These are phyloP conservation scores for Aplysia californica DNA, from an alignment of 1,140 invertebrate genomes.

Conservation along the genomic window DNA sequence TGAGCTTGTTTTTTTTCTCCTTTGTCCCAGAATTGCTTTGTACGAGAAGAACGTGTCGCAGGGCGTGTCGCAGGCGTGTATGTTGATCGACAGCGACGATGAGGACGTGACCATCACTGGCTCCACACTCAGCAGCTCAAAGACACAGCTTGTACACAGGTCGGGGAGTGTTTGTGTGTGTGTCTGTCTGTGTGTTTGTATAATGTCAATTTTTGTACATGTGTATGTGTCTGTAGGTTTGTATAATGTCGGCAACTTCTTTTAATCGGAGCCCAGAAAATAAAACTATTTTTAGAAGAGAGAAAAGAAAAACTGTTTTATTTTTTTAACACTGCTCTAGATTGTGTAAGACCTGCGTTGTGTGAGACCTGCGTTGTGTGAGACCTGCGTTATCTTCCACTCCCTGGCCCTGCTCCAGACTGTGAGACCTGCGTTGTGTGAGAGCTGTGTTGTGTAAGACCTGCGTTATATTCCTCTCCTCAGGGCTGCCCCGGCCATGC, in stretches of 20 bases:
- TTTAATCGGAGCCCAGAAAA: background rate
- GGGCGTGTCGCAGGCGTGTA: background rate
- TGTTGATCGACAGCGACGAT: slow-evolving; percentile 32
- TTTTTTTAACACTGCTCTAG: background rate
- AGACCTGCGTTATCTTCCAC: background rate
- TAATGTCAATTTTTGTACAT: background rate
- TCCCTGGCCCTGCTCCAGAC: background rate
- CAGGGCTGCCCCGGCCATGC: background rate
- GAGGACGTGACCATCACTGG: slow-evolving; percentile 47
- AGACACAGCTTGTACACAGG: too few relatives aligned
- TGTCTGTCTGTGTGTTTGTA: background rate
- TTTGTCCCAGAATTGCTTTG: slow-evolving; percentile 26
- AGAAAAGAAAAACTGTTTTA: background rate
- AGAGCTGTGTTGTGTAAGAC: background rate
- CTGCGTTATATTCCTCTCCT: background rate
- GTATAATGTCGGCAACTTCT: background rate
- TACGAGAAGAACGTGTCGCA: slow-evolving; percentile 36
- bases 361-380: background rate
- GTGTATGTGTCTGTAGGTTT: background rate
- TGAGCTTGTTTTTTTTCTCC: background rate
- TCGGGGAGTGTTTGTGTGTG: slow-evolving; percentile 40
- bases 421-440: background rate
- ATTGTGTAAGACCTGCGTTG: background rate
- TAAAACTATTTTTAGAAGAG: background rate
- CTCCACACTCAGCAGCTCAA: too few relatives aligned